A percentile compares a stretch with the other conserved stretches of the same genome.
phyloP scores from a whole-genome alignment of 2,113 vertebrate genomes.

The Elgaria multicarinata region DNA sequence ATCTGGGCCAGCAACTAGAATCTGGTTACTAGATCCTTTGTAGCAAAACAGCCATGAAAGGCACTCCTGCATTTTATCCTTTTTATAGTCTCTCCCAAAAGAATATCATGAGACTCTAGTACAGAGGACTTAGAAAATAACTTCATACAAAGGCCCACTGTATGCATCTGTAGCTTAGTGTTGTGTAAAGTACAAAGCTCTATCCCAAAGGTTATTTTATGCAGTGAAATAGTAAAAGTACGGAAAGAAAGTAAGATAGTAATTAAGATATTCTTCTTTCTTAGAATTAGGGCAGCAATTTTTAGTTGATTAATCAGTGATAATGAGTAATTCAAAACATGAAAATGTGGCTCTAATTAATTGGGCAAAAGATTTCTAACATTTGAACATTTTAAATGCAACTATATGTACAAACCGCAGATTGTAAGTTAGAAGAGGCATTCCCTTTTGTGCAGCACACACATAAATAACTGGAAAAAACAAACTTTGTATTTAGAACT shows the following conservation, averaged over 20 bases:
- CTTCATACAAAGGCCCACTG: constrained; percentile 13
- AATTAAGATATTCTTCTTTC: no score
- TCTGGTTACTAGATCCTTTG: not conserved
- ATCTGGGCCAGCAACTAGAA: not conserved
- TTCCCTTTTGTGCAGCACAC: not conserved
- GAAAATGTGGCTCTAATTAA: not conserved
- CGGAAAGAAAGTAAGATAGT: not conserved
- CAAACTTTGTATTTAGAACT: not conserved
- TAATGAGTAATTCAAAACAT: not conserved
- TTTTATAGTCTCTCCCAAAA: not conserved
- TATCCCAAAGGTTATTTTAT: not conserved
- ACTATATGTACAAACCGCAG: not conserved
- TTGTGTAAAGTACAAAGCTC: not conserved
- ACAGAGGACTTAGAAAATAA: not conserved
- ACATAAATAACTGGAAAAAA: no score
- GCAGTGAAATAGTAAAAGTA: not conserved
- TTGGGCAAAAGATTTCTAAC: not conserved
- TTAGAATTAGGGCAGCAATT: not conserved
- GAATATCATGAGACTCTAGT: not conserved
- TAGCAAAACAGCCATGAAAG: not conserved
- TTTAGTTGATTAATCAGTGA: not conserved
- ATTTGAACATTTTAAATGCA: not conserved
- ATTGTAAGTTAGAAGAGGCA: not conserved
- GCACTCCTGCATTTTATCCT: not conserved
- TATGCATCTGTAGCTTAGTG: not conserved